These are phyloP conservation scores for Exephanes ischioxanthus DNA, from an alignment of 2,888 invertebrate species.

Conservation along the genomic window DNA sequence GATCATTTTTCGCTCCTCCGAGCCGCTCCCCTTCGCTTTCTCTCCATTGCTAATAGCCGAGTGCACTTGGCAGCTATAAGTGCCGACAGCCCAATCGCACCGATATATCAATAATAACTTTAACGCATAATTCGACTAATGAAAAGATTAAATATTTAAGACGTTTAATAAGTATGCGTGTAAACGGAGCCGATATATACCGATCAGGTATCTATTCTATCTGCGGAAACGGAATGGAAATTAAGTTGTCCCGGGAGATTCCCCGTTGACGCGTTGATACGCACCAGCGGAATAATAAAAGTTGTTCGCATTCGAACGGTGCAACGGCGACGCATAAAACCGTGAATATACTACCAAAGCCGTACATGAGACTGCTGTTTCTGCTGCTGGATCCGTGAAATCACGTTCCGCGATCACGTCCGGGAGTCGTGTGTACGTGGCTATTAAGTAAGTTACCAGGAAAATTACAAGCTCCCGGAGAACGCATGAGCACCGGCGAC, in stretches of 20 bases:
- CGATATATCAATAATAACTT: conserved; percentile 35
- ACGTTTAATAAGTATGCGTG: conserved; percentile 47
- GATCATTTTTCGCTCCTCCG: conserved; percentile 59
- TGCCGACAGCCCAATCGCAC: conserved; percentile 28
- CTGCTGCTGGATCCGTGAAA: conserved; percentile 58
- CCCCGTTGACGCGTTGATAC: not conserved
- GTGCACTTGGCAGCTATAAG: conserved; percentile 44
- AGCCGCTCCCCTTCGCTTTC: conserved; percentile 52
- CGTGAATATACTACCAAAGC: conserved; percentile 40
- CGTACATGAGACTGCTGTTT: not conserved
- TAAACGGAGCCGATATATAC: conserved; percentile 10
- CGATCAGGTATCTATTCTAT: conserved; percentile 18
- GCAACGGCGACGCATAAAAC: conserved; percentile 51
- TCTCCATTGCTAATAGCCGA: conserved; percentile 43
- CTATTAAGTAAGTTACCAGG: conserved; percentile 63
- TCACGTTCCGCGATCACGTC: conserved; percentile 68
- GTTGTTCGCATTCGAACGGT: conserved; percentile 32
- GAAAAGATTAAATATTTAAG: conserved; percentile 46
- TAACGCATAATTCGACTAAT: conserved; percentile 4
- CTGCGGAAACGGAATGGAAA: conserved; percentile 29
- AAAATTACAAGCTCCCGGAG: conserved; percentile 61
- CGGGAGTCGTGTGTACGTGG: conserved; percentile 63
- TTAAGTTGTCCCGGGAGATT: conserved; percentile 23
- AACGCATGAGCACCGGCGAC: conserved; percentile 36
- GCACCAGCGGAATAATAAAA: conserved; percentile 35